Evolutionary conservation across 2,797 vertebrate species (phyloP).

Genomic region (Chelonia mydas): DNA sequence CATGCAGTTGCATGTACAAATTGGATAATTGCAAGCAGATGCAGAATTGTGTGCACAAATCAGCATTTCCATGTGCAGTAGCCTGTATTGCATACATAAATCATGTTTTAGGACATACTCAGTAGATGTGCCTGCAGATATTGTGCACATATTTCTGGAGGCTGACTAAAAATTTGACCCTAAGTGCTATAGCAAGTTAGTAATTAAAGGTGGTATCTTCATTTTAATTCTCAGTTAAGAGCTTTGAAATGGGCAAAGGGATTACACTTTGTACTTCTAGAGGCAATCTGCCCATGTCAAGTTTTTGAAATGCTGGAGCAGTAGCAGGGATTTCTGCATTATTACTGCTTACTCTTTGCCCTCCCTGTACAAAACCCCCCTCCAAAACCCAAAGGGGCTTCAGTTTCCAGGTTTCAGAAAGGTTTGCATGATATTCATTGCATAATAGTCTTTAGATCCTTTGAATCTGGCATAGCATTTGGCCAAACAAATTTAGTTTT

Average conservation of each 20-base stretch:
- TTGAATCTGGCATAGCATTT: background rate
- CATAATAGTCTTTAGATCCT: background rate
- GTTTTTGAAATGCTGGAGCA: background rate
- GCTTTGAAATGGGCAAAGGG: background rate
- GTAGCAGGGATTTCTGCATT: background rate
- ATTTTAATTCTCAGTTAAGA: background rate
- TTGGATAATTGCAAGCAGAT: too few relatives aligned
- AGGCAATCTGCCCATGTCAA: background rate
- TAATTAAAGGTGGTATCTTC: background rate
- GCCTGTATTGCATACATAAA: background rate
- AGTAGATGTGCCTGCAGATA: background rate
- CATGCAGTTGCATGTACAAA: too few relatives aligned
- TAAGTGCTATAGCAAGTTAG: background rate
- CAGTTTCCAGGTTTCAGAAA: background rate
- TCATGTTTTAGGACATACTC: too few relatives aligned
- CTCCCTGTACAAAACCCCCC: too few relatives aligned
- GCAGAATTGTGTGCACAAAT: background rate
- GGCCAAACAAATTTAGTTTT: background rate
- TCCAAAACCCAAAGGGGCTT: background rate
- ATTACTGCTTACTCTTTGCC: background rate
- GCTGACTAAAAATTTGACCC: background rate
- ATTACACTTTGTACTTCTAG: background rate
- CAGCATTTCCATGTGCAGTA: background rate
- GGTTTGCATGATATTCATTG: background rate
- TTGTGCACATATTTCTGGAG: background rate